Conservation (phyloP, 2,113 vertebrate genomes). For the Centrocercus urophasianus region DNA sequence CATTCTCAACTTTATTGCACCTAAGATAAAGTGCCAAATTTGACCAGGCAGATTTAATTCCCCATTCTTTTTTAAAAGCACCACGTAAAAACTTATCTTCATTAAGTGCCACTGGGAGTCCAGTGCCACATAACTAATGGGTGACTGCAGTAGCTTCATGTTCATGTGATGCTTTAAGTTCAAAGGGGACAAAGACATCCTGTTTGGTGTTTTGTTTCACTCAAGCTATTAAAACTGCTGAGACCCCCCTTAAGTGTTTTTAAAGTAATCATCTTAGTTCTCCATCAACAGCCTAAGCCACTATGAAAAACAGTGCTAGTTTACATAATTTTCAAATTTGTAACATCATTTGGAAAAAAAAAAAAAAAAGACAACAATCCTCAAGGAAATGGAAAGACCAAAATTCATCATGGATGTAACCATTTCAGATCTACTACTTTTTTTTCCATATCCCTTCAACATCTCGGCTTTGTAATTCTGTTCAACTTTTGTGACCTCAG, state of each 20-base stretch:
- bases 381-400: not conserved
- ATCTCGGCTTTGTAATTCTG: constrained; percentile 39
- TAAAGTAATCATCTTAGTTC: constrained; percentile 57
- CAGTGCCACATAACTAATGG: constrained; percentile 78
- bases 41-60: constrained; percentile 44
- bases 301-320: constrained; percentile 38
- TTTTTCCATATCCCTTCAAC: constrained; percentile 16
- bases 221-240: constrained; percentile 80
- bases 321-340: constrained; percentile 43
- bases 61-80: constrained; percentile 63
- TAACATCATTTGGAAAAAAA: constrained; percentile 35
- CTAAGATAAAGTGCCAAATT: constrained; percentile 50
- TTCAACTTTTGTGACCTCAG: constrained; percentile 38
- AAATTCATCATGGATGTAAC: not conserved
- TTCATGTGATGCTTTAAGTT: constrained; percentile 89
- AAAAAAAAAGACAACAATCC: not conserved
- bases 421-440: constrained; percentile 15
- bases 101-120: constrained; percentile 75
- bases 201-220: constrained; percentile 86
- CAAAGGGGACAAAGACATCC: constrained; percentile 86
- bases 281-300: constrained; percentile 34
- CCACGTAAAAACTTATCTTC: constrained; percentile 75
- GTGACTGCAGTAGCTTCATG: constrained; percentile 80
- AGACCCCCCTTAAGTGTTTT: constrained; percentile 65
- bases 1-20: not conserved